Evolutionary conservation across 2,888 invertebrate genomes (phyloP), one percentile per base, ranked within the genome.

Genomic region (Caradrina kadenii): DNA sequence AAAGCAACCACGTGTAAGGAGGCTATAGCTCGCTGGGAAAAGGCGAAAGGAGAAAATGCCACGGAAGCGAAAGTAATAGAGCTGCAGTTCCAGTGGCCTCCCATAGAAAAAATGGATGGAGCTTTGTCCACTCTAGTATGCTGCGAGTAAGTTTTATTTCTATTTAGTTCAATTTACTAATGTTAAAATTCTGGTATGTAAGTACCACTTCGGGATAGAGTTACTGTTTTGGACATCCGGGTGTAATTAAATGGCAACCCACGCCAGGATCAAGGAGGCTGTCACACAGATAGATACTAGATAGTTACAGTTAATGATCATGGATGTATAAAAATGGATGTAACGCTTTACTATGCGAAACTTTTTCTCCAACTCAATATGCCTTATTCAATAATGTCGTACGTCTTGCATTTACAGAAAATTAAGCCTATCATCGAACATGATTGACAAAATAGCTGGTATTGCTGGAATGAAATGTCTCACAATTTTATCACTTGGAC

Each of bases 101-200:
- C 99, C 0, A 98, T 99, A 67, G 99, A 99, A 88, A 99, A 98
- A 94, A 98, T 99, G 98, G 99, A 99, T 58, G 97, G 97, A 59
- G 97, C 97, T 6, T 95, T 99, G n/a, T 97, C 97, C 1, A 97
- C 97, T 0, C 95, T 99, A 21, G 94, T 96, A 0, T 97, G 96
- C 76, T 98, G 99, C 96, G 97, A 97, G 91, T 91, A 69, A 86
- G 90, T 35, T 42, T 26, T 55, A 35, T 35, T 35, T 35, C 19
- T 39, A 3, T 60, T 35, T 0, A 21, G 10, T 3, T 48, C 21
- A 10, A 60, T 45, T 45, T 45, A 4, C 4, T 45, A 45, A 45
- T 15, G 15, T 10, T 45, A 45, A 15, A 15, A 45, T 4, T 15
- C 15, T 45, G 42, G 2, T 45, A 45, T 17, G 42, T n/a, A n/a